A percentile compares a stretch with the other conserved stretches of the same genome.
phyloP scores from a whole-genome alignment of 2,888 invertebrate genomes.

The Nudaria mundana region DNA sequence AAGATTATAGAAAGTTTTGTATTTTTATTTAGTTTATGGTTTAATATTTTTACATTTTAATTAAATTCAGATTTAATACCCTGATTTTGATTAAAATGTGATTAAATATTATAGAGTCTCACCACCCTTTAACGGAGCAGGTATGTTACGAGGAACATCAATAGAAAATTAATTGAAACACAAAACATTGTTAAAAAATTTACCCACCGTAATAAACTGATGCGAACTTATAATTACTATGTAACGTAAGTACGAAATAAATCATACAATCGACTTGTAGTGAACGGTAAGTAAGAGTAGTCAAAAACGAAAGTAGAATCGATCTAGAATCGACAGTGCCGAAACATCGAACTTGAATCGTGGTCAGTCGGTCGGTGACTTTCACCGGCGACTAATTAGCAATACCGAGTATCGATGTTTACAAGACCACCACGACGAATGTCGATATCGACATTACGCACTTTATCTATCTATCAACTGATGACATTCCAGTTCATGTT shows the following conservation, averaged over 20 bases:
- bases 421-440: slow-evolving; percentile 49
- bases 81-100: no score
- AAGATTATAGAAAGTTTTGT: no score
- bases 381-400: slow-evolving; percentile 75
- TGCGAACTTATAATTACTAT: slow-evolving; percentile 31
- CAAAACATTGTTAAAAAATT: slow-evolving; percentile 11
- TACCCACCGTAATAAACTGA: slow-evolving; percentile 24
- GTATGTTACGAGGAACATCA: slow-evolving; percentile 10
- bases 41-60: no score
- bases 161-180: slow-evolving; percentile 24
- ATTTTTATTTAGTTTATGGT: no score
- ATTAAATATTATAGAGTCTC: no score
- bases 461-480: slow-evolving; percentile 26
- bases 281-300: slow-evolving; percentile 73
- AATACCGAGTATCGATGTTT: slow-evolving; percentile 65
- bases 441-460: slow-evolving; percentile 62
- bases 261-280: slow-evolving; percentile 56
- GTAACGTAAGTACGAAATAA: slow-evolving; percentile 46
- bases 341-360: slow-evolving; percentile 70
- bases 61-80: no score
- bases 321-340: slow-evolving; percentile 75
- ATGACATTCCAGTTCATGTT: slow-evolving; percentile 29
- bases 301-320: slow-evolving; percentile 80
- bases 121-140: background rate
- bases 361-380: slow-evolving; percentile 80